Evolutionary conservation across 2,113 vertebrate genomes (phyloP), one percentile per base, ranked within the genome.

Genomic region (Polypterus senegalus): DNA sequence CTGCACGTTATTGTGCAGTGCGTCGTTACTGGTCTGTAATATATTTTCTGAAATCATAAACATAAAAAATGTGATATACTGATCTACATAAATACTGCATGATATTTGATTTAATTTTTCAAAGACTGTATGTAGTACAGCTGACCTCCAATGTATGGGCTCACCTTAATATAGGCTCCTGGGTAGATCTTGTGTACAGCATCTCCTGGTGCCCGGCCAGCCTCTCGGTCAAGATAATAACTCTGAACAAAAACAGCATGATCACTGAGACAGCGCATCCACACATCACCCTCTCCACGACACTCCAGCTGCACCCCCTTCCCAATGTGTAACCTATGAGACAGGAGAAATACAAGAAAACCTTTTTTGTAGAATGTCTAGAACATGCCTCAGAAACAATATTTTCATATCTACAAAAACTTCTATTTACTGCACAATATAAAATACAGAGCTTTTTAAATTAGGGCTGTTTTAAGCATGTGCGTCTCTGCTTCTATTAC

Each of bases 111-210:
- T 54, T 5, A 27, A 27, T 27, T 27, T 27, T 27, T 27, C 27
- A 27, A 27, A 27, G 27, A 27, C 2, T 27, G 27, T 27, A 27
- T 27, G 27, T 27, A 27, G 27, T 27, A 27, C 27, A 27, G 27
- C 27, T 27, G 27, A 27, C 27, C 27, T 27, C 27, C 27, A 27
- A 27, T 2, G 27, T 27, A 27, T 27, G 27, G 27, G 27, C 59
- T 48, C 55, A 88, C 85, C 83, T 89, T 83, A 63, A 89, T 82
- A 69, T 87, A 85, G 0, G 88, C 87, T 0, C 84, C 79, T 0
- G 87, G 85, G 70, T 87, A 88, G 52, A 89, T 86, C 74, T 91
- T 91, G 61, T 91, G 87, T 9, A 91, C 87, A 0, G 86, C 85
- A 0, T 90, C 89, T 0, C 89, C 89, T 0, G 88, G 90, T 0